Evolutionary conservation across 1,140 invertebrate genomes (phyloP).

Genomic region (Leptinotarsa defecta): DNA sequence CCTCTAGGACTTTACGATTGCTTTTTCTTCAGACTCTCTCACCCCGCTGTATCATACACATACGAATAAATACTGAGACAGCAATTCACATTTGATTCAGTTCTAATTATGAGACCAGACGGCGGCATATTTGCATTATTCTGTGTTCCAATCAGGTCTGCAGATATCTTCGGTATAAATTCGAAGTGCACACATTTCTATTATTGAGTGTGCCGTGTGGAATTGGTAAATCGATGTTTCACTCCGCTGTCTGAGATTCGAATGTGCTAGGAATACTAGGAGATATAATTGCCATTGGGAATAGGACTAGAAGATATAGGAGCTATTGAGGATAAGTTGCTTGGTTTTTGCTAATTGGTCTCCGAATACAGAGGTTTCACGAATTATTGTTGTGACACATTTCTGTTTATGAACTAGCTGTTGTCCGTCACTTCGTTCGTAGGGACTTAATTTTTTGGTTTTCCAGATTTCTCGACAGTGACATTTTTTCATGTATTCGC

Average conservation of each 20-base stretch:
- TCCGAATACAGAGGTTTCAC: no score
- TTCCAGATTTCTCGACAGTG: no score
- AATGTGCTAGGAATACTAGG: background rate
- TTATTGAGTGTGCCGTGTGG: background rate
- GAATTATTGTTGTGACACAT: no score
- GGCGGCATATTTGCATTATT: background rate
- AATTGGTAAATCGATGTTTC: slow-evolving; percentile 1
- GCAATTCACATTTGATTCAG: background rate
- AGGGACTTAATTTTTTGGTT: no score
- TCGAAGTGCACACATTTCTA: background rate
- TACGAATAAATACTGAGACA: background rate
- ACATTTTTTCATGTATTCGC: no score
- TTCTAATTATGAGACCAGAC: background rate
- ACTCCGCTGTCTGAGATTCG: background rate
- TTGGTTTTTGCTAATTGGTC: no score
- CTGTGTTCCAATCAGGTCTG: background rate
- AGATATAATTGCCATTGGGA: background rate
- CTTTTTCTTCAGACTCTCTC: background rate
- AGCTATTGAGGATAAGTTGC: no score
- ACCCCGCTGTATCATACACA: background rate
- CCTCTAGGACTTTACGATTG: background rate
- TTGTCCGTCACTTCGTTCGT: no score
- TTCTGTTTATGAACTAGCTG: no score
- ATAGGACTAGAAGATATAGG: background rate
- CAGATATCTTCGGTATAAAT: background rate